Evolutionary conservation across 2,113 vertebrate genomes (phyloP), one percentile per base, ranked within the genome.

Genomic region (Solenodon paradoxus): DNA sequence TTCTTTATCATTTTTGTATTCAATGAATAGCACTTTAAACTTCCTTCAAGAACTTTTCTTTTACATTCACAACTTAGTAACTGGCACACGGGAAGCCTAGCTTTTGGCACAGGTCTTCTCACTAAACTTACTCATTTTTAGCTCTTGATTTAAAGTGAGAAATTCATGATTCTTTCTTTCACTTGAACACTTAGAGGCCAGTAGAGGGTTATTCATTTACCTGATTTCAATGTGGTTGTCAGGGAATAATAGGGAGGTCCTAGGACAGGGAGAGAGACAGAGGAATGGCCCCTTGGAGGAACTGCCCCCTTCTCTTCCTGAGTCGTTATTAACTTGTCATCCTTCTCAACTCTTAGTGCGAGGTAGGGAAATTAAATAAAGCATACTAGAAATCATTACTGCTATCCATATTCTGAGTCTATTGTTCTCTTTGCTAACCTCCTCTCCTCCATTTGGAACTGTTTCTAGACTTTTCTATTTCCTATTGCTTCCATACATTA

Each of bases 381-480:
- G 51, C 3, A 12, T 64, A 17, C 28, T 20, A 5, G 57, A 57
- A 19, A 42, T 15, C 20, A 8, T 88, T 26, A 0, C 2, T 8
- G 9, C 32, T 35, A 20, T 30, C 22, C 9, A 11, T 17, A 4
- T 68, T 45, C 38, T 4, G 2, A 15, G 55, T 32, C 35, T 55
- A 0, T 8, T 38, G 16, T n/a, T 28, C 2, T n/a, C 47, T 30
- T 61, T 28, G 17, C 32, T 30, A 3, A 4, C 8, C 0, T 49
- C 35, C 7, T 53, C 24, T 24, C 59, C 47, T 6, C 63, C n/a
- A 4, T 15, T 24, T 16, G 47, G 45, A 11, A 15, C 30, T 51
- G 40, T 71, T 3, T 42, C 49, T 79, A 7, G 22, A 20, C 26
- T 90, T 19, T 79, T 77, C 47, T 90, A 0, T 89, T 17, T 63